phyloP scores from a whole-genome alignment of 2,888 invertebrate genomes.

The Xylota sylvarum region DNA sequence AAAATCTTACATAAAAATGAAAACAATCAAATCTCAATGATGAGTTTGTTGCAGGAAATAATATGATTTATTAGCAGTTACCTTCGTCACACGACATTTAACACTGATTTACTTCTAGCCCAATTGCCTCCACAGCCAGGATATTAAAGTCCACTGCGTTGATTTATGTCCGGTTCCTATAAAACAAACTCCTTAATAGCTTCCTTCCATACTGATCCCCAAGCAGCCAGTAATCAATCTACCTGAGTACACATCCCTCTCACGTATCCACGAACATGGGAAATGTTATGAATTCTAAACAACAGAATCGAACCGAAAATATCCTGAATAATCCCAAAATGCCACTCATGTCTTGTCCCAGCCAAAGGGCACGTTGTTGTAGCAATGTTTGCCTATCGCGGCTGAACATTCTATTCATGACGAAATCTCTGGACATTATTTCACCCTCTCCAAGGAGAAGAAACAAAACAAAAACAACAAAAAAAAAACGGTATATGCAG shows the following conservation, averaged over 20 bases:
- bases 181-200: conserved; percentile 51
- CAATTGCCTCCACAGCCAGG: conserved; percentile 34
- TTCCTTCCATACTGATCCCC: conserved; percentile 47
- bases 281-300: conserved; percentile 69
- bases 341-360: conserved; percentile 57
- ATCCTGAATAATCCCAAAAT: conserved; percentile 68
- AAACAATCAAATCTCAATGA: not conserved
- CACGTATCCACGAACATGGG: conserved; percentile 58
- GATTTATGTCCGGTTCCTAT: conserved; percentile 54
- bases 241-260: conserved; percentile 61
- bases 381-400: conserved; percentile 49
- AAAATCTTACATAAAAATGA: too few relatives aligned
- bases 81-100: conserved; percentile 26
- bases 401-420: conserved; percentile 68
- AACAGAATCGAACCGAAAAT: conserved; percentile 59
- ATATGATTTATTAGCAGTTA: conserved; percentile 63
- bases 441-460: conserved; percentile 40
- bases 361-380: conserved; percentile 56
- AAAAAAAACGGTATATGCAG: conserved; percentile 41
- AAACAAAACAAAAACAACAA: conserved; percentile 6
- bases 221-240: conserved; percentile 53
- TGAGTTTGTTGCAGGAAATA: conserved; percentile 43
- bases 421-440: conserved; percentile 53
- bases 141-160: conserved; percentile 46
- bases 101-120: conserved; percentile 57